A percentile compares a stretch with the other conserved stretches of the same genome.
phyloP scores from a whole-genome alignment of 2,888 invertebrate genomes.

The Argyresthia albistria region DNA sequence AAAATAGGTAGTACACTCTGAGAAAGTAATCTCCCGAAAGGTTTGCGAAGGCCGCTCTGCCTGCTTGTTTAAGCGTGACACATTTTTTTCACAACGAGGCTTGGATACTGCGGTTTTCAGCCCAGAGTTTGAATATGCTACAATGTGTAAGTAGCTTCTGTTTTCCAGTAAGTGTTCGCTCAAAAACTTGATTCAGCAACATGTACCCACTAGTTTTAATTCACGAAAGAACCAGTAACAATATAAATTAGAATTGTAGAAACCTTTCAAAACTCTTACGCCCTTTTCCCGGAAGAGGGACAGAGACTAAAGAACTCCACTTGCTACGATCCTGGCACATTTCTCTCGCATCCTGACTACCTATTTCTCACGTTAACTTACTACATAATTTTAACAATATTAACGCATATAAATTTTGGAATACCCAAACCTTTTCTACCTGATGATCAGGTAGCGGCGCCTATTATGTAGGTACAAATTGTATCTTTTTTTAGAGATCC shows the following conservation, averaged over 20 bases:
- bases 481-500: too few relatives aligned
- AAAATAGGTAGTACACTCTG: too few relatives aligned
- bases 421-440: conserved; percentile 13
- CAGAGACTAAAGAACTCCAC: too few relatives aligned
- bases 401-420: conserved; percentile 10
- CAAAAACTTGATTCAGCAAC: not conserved
- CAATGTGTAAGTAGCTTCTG: not conserved
- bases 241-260: not conserved
- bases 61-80: conserved; percentile 17
- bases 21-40: conserved; percentile 34
- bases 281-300: too few relatives aligned
- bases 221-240: not conserved
- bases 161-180: not conserved
- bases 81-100: conserved; percentile 15
- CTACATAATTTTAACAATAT: not conserved
- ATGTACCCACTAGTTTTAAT: not conserved
- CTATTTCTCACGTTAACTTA: too few relatives aligned
- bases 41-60: conserved; percentile 15
- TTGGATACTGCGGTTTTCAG: conserved; percentile 1
- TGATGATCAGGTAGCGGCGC: conserved; percentile 2
- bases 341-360: too few relatives aligned
- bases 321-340: too few relatives aligned
- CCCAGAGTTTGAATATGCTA: not conserved
- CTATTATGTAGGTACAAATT: not conserved
- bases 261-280: not conserved